Evolutionary conservation across 2,113 vertebrate genomes (phyloP).

Genomic region (Anarhynchus alexandrinus): DNA sequence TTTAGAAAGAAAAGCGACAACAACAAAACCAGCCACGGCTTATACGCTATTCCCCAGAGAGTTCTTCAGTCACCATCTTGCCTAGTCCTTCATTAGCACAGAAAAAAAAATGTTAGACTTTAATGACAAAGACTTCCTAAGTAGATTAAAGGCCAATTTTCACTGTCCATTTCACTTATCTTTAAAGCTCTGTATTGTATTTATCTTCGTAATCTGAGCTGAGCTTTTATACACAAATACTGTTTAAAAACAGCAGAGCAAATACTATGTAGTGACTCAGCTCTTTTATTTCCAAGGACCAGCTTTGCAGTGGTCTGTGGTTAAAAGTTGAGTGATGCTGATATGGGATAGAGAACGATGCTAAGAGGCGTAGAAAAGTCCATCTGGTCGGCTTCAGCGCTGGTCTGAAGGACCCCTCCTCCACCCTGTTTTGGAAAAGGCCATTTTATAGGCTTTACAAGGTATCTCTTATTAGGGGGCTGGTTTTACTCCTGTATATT

Average conservation of each 20-base stretch:
- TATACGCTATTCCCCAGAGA: not conserved
- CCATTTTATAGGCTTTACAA: not conserved
- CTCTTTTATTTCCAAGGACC: not conserved
- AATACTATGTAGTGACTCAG: not conserved
- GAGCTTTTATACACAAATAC: not conserved
- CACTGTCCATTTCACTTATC: slow-evolving; percentile 18
- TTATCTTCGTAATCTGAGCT: slow-evolving; percentile 8
- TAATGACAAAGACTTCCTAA: slow-evolving; percentile 23
- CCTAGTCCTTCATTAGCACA: not conserved
- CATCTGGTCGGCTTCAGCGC: not conserved
- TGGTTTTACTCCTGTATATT: not conserved
- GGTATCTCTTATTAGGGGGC: not conserved
- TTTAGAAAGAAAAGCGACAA: not conserved
- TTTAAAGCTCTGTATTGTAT: slow-evolving; percentile 1
- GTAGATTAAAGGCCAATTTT: slow-evolving; percentile 26
- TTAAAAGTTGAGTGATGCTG: not conserved
- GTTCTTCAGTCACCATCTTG: not conserved
- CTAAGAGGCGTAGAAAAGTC: not conserved
- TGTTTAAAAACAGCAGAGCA: not conserved
- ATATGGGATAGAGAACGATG: not conserved
- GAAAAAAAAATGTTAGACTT: not conserved
- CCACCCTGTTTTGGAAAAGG: not conserved
- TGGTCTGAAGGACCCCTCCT: not conserved
- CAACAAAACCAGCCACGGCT: fast-evolving
- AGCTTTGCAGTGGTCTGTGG: not conserved